Conservation (phyloP, 2,888 invertebrate genomes). For the Antheraea yamamai region DNA sequence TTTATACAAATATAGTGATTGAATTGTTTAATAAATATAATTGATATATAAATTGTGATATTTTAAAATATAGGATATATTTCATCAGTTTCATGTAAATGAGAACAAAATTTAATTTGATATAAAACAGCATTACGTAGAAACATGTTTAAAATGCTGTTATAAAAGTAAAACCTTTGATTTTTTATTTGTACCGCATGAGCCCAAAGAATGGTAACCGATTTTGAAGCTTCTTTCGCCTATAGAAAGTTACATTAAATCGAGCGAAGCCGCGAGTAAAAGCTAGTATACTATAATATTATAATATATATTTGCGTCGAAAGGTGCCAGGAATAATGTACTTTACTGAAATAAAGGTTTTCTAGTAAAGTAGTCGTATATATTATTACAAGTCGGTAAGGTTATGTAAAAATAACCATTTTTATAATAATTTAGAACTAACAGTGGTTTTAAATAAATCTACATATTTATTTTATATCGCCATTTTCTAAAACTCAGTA, state of each 20-base stretch:
- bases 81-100: neutral
- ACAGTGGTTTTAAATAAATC: too few species aligned
- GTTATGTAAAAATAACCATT: neutral
- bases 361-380: neutral
- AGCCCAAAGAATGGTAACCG: too few species aligned
- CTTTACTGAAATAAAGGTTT: neutral
- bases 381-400: neutral
- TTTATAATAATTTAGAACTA: neutral
- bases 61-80: neutral
- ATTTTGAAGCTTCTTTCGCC: too few species aligned
- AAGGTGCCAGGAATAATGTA: neutral
- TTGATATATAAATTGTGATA: neutral
- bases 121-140: neutral
- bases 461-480: too few species aligned
- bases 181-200: too few species aligned
- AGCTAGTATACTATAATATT: too few species aligned
- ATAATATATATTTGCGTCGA: neutral
- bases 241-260: too few species aligned
- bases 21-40: too few species aligned
- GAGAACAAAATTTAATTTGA: neutral
- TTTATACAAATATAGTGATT: too few species aligned
- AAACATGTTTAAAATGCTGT: neutral
- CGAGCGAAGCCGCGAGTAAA: too few species aligned
- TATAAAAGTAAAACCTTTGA: too few species aligned
- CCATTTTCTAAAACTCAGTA: too few species aligned